These are phyloP conservation scores for Lepidurus couesii DNA, from an alignment of 1,140 invertebrate species.

Conservation along the genomic window DNA sequence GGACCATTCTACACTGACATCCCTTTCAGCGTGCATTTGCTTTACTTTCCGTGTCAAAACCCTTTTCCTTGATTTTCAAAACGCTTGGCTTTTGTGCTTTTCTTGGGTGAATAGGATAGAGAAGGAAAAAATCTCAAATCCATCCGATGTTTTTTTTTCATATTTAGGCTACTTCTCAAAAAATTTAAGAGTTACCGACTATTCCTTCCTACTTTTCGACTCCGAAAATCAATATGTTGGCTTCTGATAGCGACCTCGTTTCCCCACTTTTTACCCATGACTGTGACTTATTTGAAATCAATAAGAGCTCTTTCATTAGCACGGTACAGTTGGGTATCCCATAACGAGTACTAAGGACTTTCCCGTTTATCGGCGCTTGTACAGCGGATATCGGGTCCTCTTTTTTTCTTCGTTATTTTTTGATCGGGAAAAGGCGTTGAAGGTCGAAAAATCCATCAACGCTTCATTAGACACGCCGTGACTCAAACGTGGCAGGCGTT, in stretches of 20 bases:
- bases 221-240: not conserved
- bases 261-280: not conserved
- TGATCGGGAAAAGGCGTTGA: not conserved
- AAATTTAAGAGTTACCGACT: not conserved
- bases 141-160: not conserved
- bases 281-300: conserved; percentile 5
- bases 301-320: conserved; percentile 18
- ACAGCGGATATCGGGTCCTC: not conserved
- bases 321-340: not conserved
- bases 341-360: not conserved
- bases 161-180: not conserved
- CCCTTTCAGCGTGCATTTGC: too few relatives aligned
- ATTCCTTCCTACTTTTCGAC: not conserved
- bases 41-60: too few relatives aligned
- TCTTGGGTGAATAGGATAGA: not conserved
- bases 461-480: not conserved
- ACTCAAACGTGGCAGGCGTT: conserved; percentile 7
- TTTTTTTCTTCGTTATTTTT: not conserved
- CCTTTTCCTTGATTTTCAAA: too few relatives aligned
- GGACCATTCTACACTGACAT: too few relatives aligned
- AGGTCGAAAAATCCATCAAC: conserved; percentile 10
- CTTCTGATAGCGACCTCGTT: not conserved
- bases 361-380: not conserved
- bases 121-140: not conserved
- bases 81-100: too few relatives aligned